Base-by-base conservation (phyloP, 1,140 invertebrate genomes). In the Lanistes nyassanus region DNA sequence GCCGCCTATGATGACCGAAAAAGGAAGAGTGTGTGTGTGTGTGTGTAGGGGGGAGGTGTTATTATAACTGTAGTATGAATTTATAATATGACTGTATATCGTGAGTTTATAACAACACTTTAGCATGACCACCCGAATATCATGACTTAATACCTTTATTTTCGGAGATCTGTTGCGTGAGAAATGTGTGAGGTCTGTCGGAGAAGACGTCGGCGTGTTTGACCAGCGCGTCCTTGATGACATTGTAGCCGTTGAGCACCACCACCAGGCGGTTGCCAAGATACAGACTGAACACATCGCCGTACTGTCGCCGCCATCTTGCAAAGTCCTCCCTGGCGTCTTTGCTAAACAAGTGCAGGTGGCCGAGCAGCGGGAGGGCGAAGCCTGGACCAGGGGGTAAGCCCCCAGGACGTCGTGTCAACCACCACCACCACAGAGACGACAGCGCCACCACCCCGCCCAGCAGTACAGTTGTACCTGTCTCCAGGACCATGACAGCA, bases 271-370 rank as follows among this genome's bases (percentile, higher is more conserved):
- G 70, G 34, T 56, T 36, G 19, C 78, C 82, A 19, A 80, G 68
- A 56, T 79, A 80, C 9, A 83, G 19, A 53, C 77, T 78, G 66
- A 80, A 82, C 16, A 83, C 67, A 31, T 83, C 79, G 7, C 82
- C 82, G 70, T 82, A 79, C 39, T 64, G 72, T 37, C 56, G 64
- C 16, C 77, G 62, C 19, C 79, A 69, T 16, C 36, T 3, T 29
- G 34, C 31, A 56, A 79, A 82, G 31, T 51, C 23, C 16, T 3
- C 6, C 53, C 76, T 34, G 19, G 72, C 60, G 58, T 82, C 81
- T 16, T 36, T 31, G n/a, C 65, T 72, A 23, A 82, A 21, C 0
- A 67, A 65, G 2, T 65, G 79, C 23, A 80, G 51, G 66, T 80
- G 76, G 11, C 81, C 81, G n/a, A 82, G 34, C 23, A 82, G 29